Percentiles rank a stretch among this genome's conserved stretches.
Conservation (phyloP, 2,113 vertebrate species). For the Lota lota region DNA sequence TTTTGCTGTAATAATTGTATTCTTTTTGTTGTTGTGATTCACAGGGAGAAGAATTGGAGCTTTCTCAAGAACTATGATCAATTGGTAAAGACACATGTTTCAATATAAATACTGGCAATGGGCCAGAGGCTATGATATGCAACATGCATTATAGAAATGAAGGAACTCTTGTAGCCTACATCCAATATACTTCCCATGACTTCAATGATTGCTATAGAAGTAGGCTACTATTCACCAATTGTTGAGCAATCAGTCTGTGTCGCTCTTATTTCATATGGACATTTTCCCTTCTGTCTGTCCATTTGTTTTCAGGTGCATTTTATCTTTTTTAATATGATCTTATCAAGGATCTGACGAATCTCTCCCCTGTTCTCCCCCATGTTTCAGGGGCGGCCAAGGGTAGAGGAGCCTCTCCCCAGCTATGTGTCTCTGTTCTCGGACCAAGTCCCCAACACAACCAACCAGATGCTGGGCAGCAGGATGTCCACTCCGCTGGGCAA, state of each 20-base stretch:
- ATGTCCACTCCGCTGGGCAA: conserved; percentile 74
- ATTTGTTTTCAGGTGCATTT: background rate
- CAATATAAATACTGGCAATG: background rate
- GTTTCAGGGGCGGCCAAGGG: conserved; percentile 71
- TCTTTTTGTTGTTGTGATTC: conserved; percentile 3
- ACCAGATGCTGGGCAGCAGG: conserved; percentile 73
- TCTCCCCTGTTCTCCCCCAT: background rate
- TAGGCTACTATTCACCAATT: too few relatives aligned
- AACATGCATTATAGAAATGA: too few relatives aligned
- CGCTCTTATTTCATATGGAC: too few relatives aligned
- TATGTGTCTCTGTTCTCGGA: conserved; percentile 69
- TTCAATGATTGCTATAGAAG: too few relatives aligned
- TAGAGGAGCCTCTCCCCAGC: conserved; percentile 62
- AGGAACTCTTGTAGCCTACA: too few relatives aligned
- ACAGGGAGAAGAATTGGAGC: conserved; percentile 82
- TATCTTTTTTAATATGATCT: too few relatives aligned
- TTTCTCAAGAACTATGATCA: conserved; percentile 80
- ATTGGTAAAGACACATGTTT: conserved; percentile 63
- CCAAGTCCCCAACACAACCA: conserved; percentile 71
- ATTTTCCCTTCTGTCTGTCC: background rate
- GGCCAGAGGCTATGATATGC: background rate
- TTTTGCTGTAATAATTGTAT: background rate
- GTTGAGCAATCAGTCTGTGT: too few relatives aligned
- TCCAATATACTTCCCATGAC: too few relatives aligned
- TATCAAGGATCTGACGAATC: background rate